Evolutionary conservation across 1,140 invertebrate genomes (phyloP), one percentile per base, ranked within the genome.

Genomic region (Drosophila grimshawi): DNA sequence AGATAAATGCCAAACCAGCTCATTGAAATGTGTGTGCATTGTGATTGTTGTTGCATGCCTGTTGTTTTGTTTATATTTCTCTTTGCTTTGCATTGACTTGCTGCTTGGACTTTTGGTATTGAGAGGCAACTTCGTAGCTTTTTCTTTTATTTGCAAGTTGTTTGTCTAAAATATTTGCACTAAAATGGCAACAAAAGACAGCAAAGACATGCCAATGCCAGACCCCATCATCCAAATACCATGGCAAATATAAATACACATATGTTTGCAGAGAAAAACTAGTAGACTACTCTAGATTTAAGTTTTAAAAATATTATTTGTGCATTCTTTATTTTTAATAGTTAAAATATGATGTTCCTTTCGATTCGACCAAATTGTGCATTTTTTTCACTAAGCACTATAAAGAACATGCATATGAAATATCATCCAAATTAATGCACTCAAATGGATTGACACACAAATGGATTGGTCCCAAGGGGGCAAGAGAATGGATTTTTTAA

Each of bases 61-160:
- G 48, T 79, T 74, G 79, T 76, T 88, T 79, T 88, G 83, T 88
- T 88, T 86, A 83, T 88, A 65, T 86, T 88, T 88, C 88, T 76
- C 80, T 88, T 82, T 82, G 79, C 76, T 82, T 88, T 88, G 79
- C 82, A 88, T 86, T 88, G 83, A 79, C 83, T 86, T 86, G 70
- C 63, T 57, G 64, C 64, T 67, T 60, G 64, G 60, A 69, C 60
- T 69, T 52, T 59, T 48, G 48, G 55, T 55, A 60, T 71, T 65
- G 61, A 49, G 51, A 35, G 30, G 27, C 48, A 5, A 37, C 68
- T 65, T 53, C 53, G 35, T 35, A 43, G 53, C 46, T 45, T 72
- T 66, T 65, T 52, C 53, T 43, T 66, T 33, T 68, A 5, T 32
- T 70, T 29, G 41, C 51, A 19, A 35, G 45, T 53, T 85, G 69